phyloP scores from a whole-genome alignment of 92 coral and sea anemone genomes.

The Parazoanthus darwini region DNA sequence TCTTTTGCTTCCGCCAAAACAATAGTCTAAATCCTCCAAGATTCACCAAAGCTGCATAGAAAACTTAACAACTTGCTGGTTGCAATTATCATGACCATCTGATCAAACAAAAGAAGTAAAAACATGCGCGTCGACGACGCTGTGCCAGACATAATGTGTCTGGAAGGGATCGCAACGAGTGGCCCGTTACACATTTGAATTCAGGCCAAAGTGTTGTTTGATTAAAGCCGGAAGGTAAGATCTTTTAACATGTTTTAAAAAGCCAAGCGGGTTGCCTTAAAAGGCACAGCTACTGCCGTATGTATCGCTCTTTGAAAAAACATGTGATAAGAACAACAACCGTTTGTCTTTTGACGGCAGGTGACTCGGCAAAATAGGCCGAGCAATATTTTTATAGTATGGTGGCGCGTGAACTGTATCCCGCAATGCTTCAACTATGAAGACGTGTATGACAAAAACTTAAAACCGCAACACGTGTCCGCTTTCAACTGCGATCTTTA shows the following conservation, averaged over 20 bases:
- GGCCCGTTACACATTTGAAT: constrained; percentile 40
- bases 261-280: constrained; percentile 12
- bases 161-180: neutral
- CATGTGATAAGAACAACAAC: neutral
- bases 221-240: constrained; percentile 30
- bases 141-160: constrained; percentile 10
- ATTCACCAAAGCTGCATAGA: neutral
- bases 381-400: neutral
- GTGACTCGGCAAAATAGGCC: neutral
- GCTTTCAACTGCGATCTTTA: constrained; percentile 25
- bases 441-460: constrained; percentile 5
- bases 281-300: constrained; percentile 7
- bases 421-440: neutral
- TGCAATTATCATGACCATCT: neutral
- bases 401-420: neutral
- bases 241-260: constrained; percentile 34
- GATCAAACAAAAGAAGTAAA: neutral
- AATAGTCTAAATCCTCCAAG: neutral
- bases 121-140: neutral
- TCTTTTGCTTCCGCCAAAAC: constrained; percentile 14
- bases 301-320: constrained; percentile 6
- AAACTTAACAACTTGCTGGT: neutral
- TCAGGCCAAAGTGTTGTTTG: constrained; percentile 42
- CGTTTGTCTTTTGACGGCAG: neutral
- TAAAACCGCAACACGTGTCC: constrained; percentile 46